These are phyloP conservation scores for Parazoanthus swiftii DNA, from an alignment of 92 coral and sea anemone genomes.

Conservation along the genomic window DNA sequence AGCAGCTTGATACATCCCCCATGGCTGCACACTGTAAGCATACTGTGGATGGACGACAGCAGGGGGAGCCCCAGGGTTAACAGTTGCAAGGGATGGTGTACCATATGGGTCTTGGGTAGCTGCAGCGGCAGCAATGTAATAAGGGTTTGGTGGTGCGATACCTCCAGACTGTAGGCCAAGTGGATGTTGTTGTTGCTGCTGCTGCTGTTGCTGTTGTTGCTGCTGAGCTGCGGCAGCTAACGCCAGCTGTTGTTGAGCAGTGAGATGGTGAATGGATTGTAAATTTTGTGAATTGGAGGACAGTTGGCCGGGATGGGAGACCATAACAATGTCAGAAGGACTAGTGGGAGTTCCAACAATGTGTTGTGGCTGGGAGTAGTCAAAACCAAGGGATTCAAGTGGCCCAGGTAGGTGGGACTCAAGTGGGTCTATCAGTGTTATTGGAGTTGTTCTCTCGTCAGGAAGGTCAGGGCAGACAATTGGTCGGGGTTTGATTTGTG, in stretches of 20 bases:
- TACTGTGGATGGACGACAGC: slow-evolving; percentile 91
- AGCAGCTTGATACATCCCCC: slow-evolving; percentile 88
- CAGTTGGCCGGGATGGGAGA: slow-evolving; percentile 65
- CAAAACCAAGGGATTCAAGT: slow-evolving; percentile 76
- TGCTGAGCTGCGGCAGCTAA: slow-evolving; percentile 77
- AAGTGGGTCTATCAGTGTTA: slow-evolving; percentile 77
- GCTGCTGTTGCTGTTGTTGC: slow-evolving; percentile 56
- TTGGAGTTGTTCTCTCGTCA: slow-evolving; percentile 64
- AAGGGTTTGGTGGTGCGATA: slow-evolving; percentile 81
- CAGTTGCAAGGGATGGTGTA: slow-evolving; percentile 79
- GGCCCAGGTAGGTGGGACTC: slow-evolving; percentile 59
- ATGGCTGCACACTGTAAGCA: slow-evolving; percentile 93
- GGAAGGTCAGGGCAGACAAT: slow-evolving; percentile 49
- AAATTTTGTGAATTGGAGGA: slow-evolving; percentile 53
- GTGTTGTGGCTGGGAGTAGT: slow-evolving; percentile 63
- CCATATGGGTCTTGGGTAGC: slow-evolving; percentile 94
- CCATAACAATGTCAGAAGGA: slow-evolving; percentile 91
- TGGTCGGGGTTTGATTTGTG: slow-evolving; percentile 57
- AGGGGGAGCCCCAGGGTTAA: slow-evolving; percentile 80
- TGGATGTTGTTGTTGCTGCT: slow-evolving; percentile 66
- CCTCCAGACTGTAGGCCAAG: slow-evolving; percentile 65
- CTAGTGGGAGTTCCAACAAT: slow-evolving; percentile 81
- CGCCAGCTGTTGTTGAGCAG: slow-evolving; percentile 80
- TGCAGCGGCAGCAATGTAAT: slow-evolving; percentile 82
- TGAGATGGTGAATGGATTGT: slow-evolving; percentile 66